phyloP scores from a whole-genome alignment of 2,113 vertebrate species.

The Scortum barcoo region DNA sequence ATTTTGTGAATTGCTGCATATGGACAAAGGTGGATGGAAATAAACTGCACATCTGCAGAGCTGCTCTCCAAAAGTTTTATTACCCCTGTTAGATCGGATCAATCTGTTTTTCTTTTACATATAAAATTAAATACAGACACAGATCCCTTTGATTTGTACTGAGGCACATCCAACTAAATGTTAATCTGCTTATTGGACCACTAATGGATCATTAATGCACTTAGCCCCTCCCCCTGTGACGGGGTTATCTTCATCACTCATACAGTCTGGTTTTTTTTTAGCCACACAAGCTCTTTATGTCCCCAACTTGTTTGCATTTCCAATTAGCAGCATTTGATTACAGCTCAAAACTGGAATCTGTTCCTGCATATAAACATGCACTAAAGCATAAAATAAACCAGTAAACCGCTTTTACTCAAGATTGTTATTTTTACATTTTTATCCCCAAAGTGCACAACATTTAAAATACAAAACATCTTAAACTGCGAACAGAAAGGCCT shows the following conservation, averaged over 20 bases:
- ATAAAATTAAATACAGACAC: background rate
- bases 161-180: constrained; percentile 11
- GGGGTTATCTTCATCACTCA: constrained; percentile 15
- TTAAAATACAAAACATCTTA: too few relatives aligned
- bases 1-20: constrained; percentile 4
- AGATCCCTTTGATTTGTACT: background rate
- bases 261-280: background rate
- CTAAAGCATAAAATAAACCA: background rate
- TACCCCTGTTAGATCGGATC: background rate
- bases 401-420: background rate
- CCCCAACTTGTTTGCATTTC: background rate
- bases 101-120: background rate
- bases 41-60: background rate
- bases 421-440: background rate
- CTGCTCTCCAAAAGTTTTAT: background rate
- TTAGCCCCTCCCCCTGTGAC: background rate
- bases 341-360: too few relatives aligned
- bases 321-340: background rate
- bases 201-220: constrained; percentile 41
- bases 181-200: constrained; percentile 50
- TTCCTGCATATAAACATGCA: background rate
- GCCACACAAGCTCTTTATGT: background rate
- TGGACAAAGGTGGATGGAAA: background rate
- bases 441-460: background rate
- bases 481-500: background rate